Conservation (phyloP, 64 coral and sea anemone species). For the Actinia equina region DNA sequence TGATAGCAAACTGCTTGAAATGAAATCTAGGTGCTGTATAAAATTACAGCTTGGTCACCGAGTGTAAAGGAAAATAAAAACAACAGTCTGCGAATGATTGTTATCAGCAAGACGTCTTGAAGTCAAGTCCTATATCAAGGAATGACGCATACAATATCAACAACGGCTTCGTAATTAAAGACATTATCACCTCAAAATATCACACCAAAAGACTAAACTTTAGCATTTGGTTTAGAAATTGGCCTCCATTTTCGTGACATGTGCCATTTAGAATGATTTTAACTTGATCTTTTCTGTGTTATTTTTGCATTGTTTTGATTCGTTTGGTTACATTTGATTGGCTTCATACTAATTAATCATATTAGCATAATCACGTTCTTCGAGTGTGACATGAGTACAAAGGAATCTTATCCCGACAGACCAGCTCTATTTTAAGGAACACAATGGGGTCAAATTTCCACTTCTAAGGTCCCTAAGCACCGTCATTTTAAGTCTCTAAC, state of each 20-base stretch:
- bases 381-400: slow-evolving; percentile 1
- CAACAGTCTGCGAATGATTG: not conserved
- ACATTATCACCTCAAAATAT: not conserved
- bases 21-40: not conserved
- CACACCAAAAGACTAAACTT: not conserved
- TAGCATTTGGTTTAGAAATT: not conserved
- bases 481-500: slow-evolving; percentile 15
- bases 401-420: not conserved
- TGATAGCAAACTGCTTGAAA: not conserved
- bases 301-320: not conserved
- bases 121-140: not conserved
- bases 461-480: not conserved
- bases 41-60: not conserved
- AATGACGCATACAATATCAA: slow-evolving; percentile 14
- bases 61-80: not conserved
- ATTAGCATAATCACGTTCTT: slow-evolving; percentile 10
- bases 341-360: slow-evolving; percentile 2
- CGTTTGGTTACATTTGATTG: slow-evolving; percentile 15
- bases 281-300: slow-evolving; percentile 1
- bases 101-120: not conserved
- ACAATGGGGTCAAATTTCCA: slow-evolving; percentile 18
- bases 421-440: slow-evolving; percentile 11
- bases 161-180: not conserved
- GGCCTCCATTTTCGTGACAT: not conserved
- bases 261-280: not conserved